Evolutionary conservation across 2,113 vertebrate species (phyloP).

Genomic region (Ciconia maguari): DNA sequence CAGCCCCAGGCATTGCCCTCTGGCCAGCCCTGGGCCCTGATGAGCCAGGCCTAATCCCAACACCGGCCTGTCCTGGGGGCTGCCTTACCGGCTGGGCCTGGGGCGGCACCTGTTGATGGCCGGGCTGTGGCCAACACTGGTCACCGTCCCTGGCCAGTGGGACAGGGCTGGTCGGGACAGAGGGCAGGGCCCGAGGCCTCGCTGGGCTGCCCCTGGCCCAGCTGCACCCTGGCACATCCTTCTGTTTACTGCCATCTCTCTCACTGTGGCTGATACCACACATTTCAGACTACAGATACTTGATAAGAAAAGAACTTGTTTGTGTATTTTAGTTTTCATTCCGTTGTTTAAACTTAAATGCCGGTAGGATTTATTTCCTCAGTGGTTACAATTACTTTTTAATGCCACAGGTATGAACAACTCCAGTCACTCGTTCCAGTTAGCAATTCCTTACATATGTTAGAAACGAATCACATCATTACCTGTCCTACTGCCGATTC

Average conservation of each 20-base stretch:
- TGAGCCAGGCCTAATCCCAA: not conserved
- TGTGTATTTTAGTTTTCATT: not conserved
- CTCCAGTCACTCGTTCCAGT: not conserved
- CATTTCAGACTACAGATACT: not conserved
- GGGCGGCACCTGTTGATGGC: not conserved
- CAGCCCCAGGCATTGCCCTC: not conserved
- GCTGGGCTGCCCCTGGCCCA: not conserved
- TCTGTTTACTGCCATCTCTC: not conserved
- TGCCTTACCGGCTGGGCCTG: not conserved
- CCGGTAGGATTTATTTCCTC: not conserved
- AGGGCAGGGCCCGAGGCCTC: not conserved
- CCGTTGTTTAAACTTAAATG: not conserved
- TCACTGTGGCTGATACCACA: not conserved
- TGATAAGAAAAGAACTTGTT: not conserved
- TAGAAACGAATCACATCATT: not conserved
- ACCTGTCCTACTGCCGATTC: not conserved
- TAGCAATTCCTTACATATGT: not conserved
- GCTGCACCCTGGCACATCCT: not conserved
- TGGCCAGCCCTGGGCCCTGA: not conserved
- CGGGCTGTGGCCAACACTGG: accelerated
- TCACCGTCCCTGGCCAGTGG: not conserved
- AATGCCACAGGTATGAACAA: not conserved
- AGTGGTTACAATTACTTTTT: not conserved
- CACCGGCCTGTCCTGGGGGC: accelerated
- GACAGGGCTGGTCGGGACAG: accelerated